A percentile compares a stretch with the other conserved stretches of the same genome.
Conservation (phyloP, 2,113 vertebrate species). For the Phalacrocorax carbo region DNA sequence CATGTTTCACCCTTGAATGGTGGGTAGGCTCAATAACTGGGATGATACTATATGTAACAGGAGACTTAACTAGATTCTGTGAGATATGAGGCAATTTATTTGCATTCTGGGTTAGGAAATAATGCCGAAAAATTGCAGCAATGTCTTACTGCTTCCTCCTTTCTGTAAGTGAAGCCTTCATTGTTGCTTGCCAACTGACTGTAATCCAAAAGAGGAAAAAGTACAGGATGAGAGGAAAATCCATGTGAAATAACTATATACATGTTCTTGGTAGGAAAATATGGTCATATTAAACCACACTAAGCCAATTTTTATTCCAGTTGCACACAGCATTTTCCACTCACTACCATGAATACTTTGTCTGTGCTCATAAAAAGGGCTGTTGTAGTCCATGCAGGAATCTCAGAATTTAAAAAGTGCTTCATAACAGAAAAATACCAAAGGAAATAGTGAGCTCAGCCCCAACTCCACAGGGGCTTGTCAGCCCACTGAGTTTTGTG, state of each 20-base stretch:
- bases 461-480: not conserved
- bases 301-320: slow-evolving; percentile 11
- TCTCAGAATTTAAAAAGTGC: not conserved
- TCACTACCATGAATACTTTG: slow-evolving; percentile 10
- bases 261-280: slow-evolving; percentile 14
- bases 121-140: not conserved
- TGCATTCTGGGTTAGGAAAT: not conserved
- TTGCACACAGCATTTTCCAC: slow-evolving; percentile 29
- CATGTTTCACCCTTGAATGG: not conserved
- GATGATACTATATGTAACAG: not conserved
- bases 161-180: not conserved
- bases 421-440: not conserved
- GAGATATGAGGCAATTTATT: not conserved
- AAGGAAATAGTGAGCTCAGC: not conserved
- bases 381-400: slow-evolving; percentile 17
- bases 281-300: not conserved
- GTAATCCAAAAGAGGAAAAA: not conserved
- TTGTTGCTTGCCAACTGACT: not conserved
- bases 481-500: not conserved
- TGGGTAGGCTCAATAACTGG: not conserved
- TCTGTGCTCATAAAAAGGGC: not conserved
- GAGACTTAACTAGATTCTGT: not conserved
- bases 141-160: not conserved
- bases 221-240: not conserved
- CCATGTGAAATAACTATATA: not conserved